These are phyloP conservation scores for Scolanthus callimorphus DNA, from an alignment of 92 coral and sea anemone species.

Conservation along the genomic window DNA sequence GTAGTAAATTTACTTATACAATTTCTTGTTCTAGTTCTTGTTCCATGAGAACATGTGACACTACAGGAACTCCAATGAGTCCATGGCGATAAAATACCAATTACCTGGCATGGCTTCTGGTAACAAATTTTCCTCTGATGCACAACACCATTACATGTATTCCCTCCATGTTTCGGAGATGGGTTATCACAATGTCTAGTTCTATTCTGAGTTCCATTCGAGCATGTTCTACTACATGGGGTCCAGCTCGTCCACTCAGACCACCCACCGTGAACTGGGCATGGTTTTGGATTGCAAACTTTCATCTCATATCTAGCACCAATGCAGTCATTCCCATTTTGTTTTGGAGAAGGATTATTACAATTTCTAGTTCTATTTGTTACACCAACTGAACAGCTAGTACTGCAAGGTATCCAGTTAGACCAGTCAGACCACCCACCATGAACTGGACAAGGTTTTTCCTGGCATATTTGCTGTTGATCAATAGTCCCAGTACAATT, in stretches of 20 bases:
- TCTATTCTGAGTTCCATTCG: constrained; percentile 42
- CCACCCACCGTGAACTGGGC: constrained; percentile 74
- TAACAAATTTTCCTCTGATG: constrained; percentile 35
- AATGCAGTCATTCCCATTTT: constrained; percentile 41
- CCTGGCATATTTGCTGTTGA: constrained; percentile 26
- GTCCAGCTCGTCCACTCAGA: constrained; percentile 65
- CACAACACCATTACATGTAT: constrained; percentile 41
- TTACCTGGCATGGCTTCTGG: constrained; percentile 29
- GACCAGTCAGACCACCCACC: constrained; percentile 85
- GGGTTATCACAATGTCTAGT: constrained; percentile 54
- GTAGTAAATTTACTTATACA: constrained; percentile 25
- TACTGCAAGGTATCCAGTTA: constrained; percentile 70
- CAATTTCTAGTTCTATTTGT: constrained; percentile 57
- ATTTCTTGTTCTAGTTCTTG: constrained; percentile 28
- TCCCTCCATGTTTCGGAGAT: constrained; percentile 54
- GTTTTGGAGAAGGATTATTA: constrained; percentile 24
- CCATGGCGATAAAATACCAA: constrained; percentile 66
- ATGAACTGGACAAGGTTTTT: constrained; percentile 32
- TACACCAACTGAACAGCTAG: constrained; percentile 62
- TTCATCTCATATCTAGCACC: constrained; percentile 42
- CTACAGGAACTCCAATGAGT: constrained; percentile 57
- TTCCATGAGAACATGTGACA: constrained; percentile 54
- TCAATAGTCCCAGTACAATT: constrained; percentile 41
- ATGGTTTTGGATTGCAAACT: constrained; percentile 41
- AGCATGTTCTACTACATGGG: constrained; percentile 53